A percentile compares a stretch with the other conserved stretches of the same genome.
Conservation (phyloP, 2,797 vertebrate genomes). For the Setipinna tenuifilis region DNA sequence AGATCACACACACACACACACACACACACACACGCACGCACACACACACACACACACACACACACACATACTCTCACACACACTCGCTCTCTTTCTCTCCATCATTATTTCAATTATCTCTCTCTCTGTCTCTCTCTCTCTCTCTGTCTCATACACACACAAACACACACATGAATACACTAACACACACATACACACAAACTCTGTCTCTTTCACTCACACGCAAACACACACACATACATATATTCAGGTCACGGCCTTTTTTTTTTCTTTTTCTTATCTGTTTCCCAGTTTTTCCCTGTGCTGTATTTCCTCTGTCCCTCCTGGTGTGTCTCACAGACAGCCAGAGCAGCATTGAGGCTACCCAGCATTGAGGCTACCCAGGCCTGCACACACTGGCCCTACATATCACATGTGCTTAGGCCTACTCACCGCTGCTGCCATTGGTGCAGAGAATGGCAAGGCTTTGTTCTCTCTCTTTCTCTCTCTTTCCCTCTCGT, state of each 20-base stretch:
- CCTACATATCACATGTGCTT: constrained; percentile 68
- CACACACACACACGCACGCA: neutral
- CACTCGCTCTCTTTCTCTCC: constrained; percentile 8
- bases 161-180: neutral
- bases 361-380: constrained; percentile 45
- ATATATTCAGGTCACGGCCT: no score
- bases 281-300: constrained; percentile 29
- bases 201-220: constrained; percentile 33
- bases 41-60: neutral
- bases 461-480: constrained; percentile 37
- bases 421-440: constrained; percentile 46
- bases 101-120: no score
- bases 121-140: neutral
- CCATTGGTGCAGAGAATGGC: constrained; percentile 47
- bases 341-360: constrained; percentile 60
- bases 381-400: constrained; percentile 60
- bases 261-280: constrained; percentile 28
- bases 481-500: constrained; percentile 1
- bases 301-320: neutral
- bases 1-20: neutral
- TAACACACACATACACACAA: no score
- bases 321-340: neutral
- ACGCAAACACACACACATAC: no score
- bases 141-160: neutral
- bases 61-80: neutral